Evolutionary conservation across 2,113 vertebrate species (phyloP), one percentile per base, ranked within the genome.

Genomic region (Sclerurus mexicanus): DNA sequence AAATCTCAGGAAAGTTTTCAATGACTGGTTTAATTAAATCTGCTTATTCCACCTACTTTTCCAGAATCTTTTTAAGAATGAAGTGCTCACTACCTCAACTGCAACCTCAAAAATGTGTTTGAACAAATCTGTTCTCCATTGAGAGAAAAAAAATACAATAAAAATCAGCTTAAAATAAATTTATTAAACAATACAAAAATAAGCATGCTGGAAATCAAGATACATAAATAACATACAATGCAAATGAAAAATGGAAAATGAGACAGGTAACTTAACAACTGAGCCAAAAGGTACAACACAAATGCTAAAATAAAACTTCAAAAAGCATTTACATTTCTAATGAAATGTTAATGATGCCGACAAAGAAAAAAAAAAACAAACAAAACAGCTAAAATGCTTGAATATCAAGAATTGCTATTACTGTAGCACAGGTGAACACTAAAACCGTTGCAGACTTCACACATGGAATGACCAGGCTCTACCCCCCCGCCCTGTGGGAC

Each of bases 111-210:
- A 96, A 96, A 93, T 0, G 4, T 68, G 35, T 86, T 96, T 68
- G 64, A 78, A 59, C 25, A 85, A 95, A 74, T 66, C 91, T 93
- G 60, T 89, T 74, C 97, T 97, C 94, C 80, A 95, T 73, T 6
- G 86, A 95, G 85, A 74, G 88, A 76, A 89, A 97, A 94, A 97
- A 97, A 97, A 97, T 96, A 50, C 98, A 98, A 97, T 98, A 97
- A 97, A 96, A 97, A 97, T 97, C 95, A 96, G 98, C 97, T 98
- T 98, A 98, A 98, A 98, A 98, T 98, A 98, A 96, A 98, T 98
- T 98, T 98, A 98, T 98, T 98, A 95, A 97, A 98, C 97, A 97
- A 98, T 98, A 98, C 98, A 98, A 98, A 98, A 98, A 96, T 93
- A 97, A 88, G 97, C 97, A 98, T 96, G 98, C 96, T 96, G 78